Base-by-base conservation (phyloP, 2,888 invertebrate species). In the Dromius quadrimaculatus region DNA sequence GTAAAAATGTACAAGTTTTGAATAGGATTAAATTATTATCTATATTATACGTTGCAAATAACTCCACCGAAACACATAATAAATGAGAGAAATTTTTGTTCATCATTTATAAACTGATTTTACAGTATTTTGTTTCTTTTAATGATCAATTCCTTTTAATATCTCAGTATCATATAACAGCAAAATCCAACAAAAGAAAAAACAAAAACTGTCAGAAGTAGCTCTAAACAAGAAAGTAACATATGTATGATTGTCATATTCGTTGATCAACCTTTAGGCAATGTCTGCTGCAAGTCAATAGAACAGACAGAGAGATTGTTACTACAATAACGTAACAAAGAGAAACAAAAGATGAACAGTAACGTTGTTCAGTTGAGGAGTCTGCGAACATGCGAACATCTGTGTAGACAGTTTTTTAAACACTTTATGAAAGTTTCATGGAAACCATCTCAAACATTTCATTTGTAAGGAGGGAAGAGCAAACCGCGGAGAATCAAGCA, bases 371-470 rank as follows among this genome's bases (percentile, higher is more conserved):
- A n/a, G 22, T 23, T 17, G 15, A 2, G 20, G 23, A 17, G 28
- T 28, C 50, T 8, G 50, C 50, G 28, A 32, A 61, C 61, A 61
- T 8, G 50, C 50, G 28, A 32, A 61, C 61, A 61, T 61, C 61
- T 61, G 61, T 36, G 61, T 22, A 61, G 61, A 61, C 61, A 61
- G 61, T 61, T 61, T 61, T 59, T 61, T 61, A 61, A 61, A 61
- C 38, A 41, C 61, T 61, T 41, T 61, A 61, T 61, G 41, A 36
- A 61, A 61, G 61, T 61, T 61, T 36, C 61, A 61, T 41, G 41
- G 61, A 36, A 41, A 61, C 61, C 38, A 41, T 41, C 61, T 61
- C 61, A 36, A 61, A 61, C 61, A 61, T 20, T 61, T 61, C 61
- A 38, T 38, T 38, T 38, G 19, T 8, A n/a, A 20, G 8, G 28